phyloP scores from a whole-genome alignment of 2,888 invertebrate species.

The Girardia tigrina region DNA sequence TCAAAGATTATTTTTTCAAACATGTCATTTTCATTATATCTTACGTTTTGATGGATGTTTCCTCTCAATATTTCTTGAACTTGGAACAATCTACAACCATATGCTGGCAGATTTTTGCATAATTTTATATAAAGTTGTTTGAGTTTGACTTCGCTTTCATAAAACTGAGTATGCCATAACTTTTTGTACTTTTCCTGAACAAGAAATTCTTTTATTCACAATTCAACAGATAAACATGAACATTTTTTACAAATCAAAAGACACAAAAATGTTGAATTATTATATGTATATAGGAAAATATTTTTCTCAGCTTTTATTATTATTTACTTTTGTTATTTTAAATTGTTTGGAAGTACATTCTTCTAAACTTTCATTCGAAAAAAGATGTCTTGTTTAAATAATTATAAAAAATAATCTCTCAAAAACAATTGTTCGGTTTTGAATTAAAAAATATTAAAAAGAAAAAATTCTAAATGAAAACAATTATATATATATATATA shows the following conservation, averaged over 20 bases:
- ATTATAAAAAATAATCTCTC: too few species aligned
- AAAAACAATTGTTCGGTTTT: too few species aligned
- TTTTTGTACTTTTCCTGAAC: slow-evolving; percentile 57
- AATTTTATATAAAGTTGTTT: slow-evolving; percentile 58
- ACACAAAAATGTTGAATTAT: background rate
- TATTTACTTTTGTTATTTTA: too few species aligned
- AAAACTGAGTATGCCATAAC: slow-evolving; percentile 57
- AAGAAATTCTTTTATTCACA: slow-evolving; percentile 12
- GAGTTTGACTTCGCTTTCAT: slow-evolving; percentile 57
- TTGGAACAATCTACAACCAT: slow-evolving; percentile 57
- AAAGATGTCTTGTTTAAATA: too few species aligned
- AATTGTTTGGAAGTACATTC: too few species aligned
- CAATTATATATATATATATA: too few species aligned
- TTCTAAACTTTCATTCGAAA: too few species aligned
- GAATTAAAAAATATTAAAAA: too few species aligned
- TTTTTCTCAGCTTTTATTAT: too few species aligned
- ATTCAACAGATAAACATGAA: slow-evolving; percentile 31
- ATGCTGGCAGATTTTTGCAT: slow-evolving; percentile 56
- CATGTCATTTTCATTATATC: slow-evolving; percentile 26
- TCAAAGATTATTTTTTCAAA: too few species aligned
- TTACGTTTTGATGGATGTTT: slow-evolving; percentile 57
- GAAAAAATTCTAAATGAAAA: too few species aligned
- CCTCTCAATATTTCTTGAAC: slow-evolving; percentile 57
- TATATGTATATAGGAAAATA: too few species aligned
- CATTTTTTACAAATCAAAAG: background rate